Evolutionary conservation across 1,140 invertebrate genomes (phyloP).

Genomic region (Zelostemma sp.): DNA sequence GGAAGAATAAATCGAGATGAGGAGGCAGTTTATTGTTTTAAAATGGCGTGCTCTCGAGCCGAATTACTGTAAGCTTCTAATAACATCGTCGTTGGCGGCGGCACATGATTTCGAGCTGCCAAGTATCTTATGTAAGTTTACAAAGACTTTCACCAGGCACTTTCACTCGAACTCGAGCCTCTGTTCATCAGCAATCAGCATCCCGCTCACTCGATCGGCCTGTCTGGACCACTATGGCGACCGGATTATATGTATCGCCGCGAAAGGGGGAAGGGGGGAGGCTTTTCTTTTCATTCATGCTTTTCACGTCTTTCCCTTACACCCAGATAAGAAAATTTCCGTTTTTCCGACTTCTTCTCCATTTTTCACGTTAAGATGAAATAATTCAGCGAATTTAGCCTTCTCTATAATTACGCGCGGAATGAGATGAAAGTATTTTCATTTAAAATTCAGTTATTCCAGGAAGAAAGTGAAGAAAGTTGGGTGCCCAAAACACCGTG

Average conservation of each 20-base stretch:
- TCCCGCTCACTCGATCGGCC: slow-evolving; percentile 60
- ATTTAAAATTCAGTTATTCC: background rate
- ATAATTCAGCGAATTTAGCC: background rate
- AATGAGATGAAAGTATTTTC: slow-evolving; percentile 3
- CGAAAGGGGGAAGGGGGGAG: too few species aligned
- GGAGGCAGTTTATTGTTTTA: slow-evolving; percentile 39
- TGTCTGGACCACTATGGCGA: slow-evolving; percentile 52
- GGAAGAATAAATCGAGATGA: slow-evolving; percentile 19
- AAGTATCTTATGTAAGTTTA: slow-evolving; percentile 66
- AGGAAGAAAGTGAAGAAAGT: slow-evolving; percentile 1
- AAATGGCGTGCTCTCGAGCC: slow-evolving; percentile 32
- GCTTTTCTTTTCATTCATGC: background rate
- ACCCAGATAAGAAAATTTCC: background rate
- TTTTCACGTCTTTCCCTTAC: background rate
- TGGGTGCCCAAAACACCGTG: background rate
- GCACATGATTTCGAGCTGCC: slow-evolving; percentile 60
- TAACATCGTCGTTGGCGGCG: slow-evolving; percentile 30
- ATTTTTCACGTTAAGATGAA: background rate
- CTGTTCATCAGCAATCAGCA: slow-evolving; percentile 53
- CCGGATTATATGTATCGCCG: slow-evolving; percentile 6
- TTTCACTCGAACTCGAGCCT: slow-evolving; percentile 62
- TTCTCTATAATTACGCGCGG: background rate
- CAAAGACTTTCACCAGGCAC: slow-evolving; percentile 67
- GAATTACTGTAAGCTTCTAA: slow-evolving; percentile 46
- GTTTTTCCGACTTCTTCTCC: background rate